A percentile compares a stretch with the other conserved stretches of the same genome.
Evolutionary conservation across 2,113 vertebrate genomes (phyloP).

Genomic region (Percopsis transmontana): DNA sequence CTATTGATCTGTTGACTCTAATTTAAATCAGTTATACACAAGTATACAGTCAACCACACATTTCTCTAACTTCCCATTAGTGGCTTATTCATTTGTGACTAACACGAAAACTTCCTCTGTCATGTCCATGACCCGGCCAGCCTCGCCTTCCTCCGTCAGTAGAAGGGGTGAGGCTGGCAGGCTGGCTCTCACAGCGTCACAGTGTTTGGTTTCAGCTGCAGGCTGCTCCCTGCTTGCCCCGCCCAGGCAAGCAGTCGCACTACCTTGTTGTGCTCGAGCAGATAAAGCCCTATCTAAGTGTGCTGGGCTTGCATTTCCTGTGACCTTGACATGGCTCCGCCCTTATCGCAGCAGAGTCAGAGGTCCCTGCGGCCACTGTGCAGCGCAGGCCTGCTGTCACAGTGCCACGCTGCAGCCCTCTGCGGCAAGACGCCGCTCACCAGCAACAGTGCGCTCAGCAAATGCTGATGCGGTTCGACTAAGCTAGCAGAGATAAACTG

Average conservation of each 20-base stretch:
- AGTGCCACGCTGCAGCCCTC: slow-evolving; percentile 37
- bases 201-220: background rate
- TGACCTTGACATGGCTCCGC: slow-evolving; percentile 69
- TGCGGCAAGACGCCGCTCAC: slow-evolving; percentile 7
- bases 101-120: too few species aligned
- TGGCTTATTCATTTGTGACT: too few species aligned
- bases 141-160: background rate
- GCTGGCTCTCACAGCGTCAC: background rate
- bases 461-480: slow-evolving; percentile 7
- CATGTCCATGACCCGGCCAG: too few species aligned
- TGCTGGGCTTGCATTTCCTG: slow-evolving; percentile 63
- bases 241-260: slow-evolving; percentile 28
- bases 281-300: slow-evolving; percentile 47
- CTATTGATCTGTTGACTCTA: background rate
- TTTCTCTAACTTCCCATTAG: too few species aligned
- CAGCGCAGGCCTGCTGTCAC: slow-evolving; percentile 29
- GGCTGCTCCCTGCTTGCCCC: slow-evolving; percentile 2
- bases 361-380: slow-evolving; percentile 38
- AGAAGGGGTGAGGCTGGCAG: background rate
- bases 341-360: slow-evolving; percentile 61
- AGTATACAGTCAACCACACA: background rate
- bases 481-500: too few species aligned
- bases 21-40: too few species aligned
- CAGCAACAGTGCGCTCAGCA: slow-evolving; percentile 3
- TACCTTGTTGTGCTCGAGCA: slow-evolving; percentile 30